Evolutionary conservation across 2,888 invertebrate genomes (phyloP), one percentile per base, ranked within the genome.

Genomic region (Smittia sp.): DNA sequence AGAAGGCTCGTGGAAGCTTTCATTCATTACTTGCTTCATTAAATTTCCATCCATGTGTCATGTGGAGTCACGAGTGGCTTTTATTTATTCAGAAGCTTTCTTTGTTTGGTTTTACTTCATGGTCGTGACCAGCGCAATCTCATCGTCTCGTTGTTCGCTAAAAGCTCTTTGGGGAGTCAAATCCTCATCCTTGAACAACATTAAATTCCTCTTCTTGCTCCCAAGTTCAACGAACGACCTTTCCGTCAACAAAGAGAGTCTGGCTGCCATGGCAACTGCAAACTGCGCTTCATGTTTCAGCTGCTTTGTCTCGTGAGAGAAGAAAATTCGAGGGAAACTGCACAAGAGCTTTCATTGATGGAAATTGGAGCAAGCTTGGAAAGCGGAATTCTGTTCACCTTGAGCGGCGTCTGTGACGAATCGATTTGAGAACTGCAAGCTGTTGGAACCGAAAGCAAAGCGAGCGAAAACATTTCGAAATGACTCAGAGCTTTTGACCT

Each of bases 181-280:
- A 6, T 46, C n/a, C n/a, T 9, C 18, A 46, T 46, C 52, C 52
- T 46, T 46, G 18, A 20, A 62, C 54, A n/a, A 62, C 62, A 62
- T 18, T 62, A 22, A 63, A 13, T 63, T 9, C 15, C 11, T 46
- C 46, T 13, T 13, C n/a, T 2, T 6, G 11, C 11, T 38, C 13
- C 1, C 13, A 63, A 63, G 63, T 63, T 63, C 63, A 63, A 24
- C 24, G 63, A 63, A 63, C 63, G 63, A 18, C 63, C 63, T 63
- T 63, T 27, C 58, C 11, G 58, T 22, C 1, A 58, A 58, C 25
- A 63, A 63, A 27, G 20, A 63, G 11, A 63, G 25, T 63, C 63
- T 63, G n/a, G 63, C 27, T 25, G 24, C n/a, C 15, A 24, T 63
- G 13, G 63, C 7, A 27, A 62, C 9, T 58, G 58, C 20, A 63